Evolutionary conservation across 1,140 invertebrate species (phyloP), one percentile per base, ranked within the genome.

Genomic region (Bombus huntii): DNA sequence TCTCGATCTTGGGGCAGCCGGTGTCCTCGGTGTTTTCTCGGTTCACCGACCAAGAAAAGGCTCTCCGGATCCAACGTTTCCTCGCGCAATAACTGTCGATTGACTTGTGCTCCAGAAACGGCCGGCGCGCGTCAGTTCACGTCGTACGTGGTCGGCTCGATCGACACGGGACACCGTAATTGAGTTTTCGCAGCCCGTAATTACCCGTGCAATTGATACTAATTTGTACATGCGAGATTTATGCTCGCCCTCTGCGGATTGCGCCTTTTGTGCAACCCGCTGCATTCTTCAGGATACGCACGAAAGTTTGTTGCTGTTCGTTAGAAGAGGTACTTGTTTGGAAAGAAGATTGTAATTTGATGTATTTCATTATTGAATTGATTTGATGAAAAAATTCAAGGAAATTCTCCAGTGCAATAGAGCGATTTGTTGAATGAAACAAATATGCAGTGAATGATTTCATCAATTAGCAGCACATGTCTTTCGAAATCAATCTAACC

Each of bases 171-270:
- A 57, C 44, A 83, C 81, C 42, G 74, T 83, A 83, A 83, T 83
- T 77, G 73, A 83, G 44, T 83, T 83, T 83, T 83, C 73, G 62
- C 66, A 15, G 62, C 6, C 80, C 59, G 53, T 53, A 82, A 82
- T 82, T 82, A 82, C 80, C 22, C 70, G 53, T 25, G 62, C 59
- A 37, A 70, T 77, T 77, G 81, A 83, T 83, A 83, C 74, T 83
- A 77, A 77, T 83, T 77, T 83, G 81, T 83, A 83, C 73, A 74
- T 9, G 62, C 25, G 62, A 31, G 73, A 83, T 83, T 77, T 53
- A 68, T 70, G 59, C 37, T 22, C 39, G n/a, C n/a, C 71, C 53
- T n/a, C 25, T 28, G 65, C n/a, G 74, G 39, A 42, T 77, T 37
- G 39, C 18, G 47, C 47, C 47, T 53, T 53, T 53, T 53, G 47